Evolutionary conservation across 2,797 vertebrate species (phyloP).

Genomic region (Alcedo quadribrachys): DNA sequence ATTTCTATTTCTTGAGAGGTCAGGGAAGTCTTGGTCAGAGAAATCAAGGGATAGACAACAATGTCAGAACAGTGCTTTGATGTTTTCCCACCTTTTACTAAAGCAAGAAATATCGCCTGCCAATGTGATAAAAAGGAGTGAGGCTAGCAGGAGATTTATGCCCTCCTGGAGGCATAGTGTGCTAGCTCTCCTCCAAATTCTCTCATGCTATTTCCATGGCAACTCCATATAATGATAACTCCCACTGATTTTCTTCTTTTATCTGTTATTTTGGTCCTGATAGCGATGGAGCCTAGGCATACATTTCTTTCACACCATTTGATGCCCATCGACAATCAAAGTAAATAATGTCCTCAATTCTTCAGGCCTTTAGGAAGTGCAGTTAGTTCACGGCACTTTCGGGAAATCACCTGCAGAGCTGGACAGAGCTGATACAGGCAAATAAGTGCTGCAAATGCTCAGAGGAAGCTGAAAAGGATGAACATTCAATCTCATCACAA

Average conservation of each 20-base stretch:
- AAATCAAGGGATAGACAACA: slow-evolving; percentile 26
- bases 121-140: slow-evolving; percentile 53
- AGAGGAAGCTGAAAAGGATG: neutral
- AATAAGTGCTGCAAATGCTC: neutral
- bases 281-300: slow-evolving; percentile 72
- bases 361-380: neutral
- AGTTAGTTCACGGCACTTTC: neutral
- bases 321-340: slow-evolving; percentile 55
- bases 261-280: slow-evolving; percentile 79
- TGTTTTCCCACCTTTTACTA: slow-evolving; percentile 42
- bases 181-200: slow-evolving; percentile 48
- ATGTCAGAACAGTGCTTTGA: slow-evolving; percentile 42
- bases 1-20: neutral
- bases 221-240: slow-evolving; percentile 66
- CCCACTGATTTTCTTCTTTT: slow-evolving; percentile 73
- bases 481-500: neutral
- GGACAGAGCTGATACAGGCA: neutral
- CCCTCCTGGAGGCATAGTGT: slow-evolving; percentile 38
- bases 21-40: neutral
- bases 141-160: slow-evolving; percentile 46
- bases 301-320: slow-evolving; percentile 68
- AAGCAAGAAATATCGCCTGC: slow-evolving; percentile 21
- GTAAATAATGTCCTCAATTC: slow-evolving; percentile 64
- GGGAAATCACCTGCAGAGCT: slow-evolving; percentile 15
- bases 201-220: slow-evolving; percentile 68